Base-by-base conservation (phyloP, 1,140 invertebrate species). In the Platorchestia sp. region DNA sequence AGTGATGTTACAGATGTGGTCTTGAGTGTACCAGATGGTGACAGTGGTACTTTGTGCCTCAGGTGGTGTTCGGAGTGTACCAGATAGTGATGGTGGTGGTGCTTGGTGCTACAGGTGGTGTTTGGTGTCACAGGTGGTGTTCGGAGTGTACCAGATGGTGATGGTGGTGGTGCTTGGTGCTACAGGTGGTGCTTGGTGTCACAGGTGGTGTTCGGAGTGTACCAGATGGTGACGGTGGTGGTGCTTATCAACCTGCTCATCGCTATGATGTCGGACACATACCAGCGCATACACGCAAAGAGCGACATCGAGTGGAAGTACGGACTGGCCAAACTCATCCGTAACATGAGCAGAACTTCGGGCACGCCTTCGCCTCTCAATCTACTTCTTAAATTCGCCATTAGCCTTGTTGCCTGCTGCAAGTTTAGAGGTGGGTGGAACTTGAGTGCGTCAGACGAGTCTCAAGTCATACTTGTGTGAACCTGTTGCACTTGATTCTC, bases 281-380 rank as follows among this genome's bases (percentile, higher is more conserved):
- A 99, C 97, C 99, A 99, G 97, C 98, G 99, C 96, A 99, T 99
- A 44, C 97, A 99, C 98, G 99, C 99, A 89, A 99, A 99, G 98
- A 99, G 99, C n/a, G 99, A 99, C 97, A 99, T 99, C 96, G 99
- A 99, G 97, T 99, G 99, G 99, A 99, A 99, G 97, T 99, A 99
- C 97, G 99, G 99, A 51, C 97, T 99, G 96, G 99, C 99, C 89
- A 99, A 99, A 97, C 98, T 99, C 96, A 99, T 99, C 97, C 98
- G 99, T 96, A 99, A 99, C 97, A 99, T 99, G 99, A 99, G 99
- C 97, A 98, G 99, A 97, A 99, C 99, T 16, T 99, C 99, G 86
- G 99, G 99, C 6, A 99, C 99, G 5, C 99, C 99, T 0, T 99
- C 99, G 1, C 99, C 99, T 0, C 98, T 99, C 86, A 99, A 99